Percentiles rank a stretch among this genome's conserved stretches.
Conservation (phyloP, 2,888 invertebrate genomes). For the Spilosoma lubricipeda region DNA sequence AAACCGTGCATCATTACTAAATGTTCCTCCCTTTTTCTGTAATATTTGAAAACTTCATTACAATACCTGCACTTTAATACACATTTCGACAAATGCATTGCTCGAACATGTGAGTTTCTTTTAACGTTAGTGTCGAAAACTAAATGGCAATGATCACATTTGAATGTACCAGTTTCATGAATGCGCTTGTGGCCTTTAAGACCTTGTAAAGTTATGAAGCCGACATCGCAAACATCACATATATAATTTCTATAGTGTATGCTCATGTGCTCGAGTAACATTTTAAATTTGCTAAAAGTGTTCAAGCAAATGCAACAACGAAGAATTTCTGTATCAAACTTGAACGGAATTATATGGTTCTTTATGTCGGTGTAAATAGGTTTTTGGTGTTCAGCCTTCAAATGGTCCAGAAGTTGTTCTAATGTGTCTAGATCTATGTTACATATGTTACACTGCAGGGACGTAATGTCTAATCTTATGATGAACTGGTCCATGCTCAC, state of each 20-base stretch:
- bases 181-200: conserved; percentile 25
- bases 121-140: conserved; percentile 15
- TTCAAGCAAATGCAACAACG: conserved; percentile 52
- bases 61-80: conserved; percentile 56
- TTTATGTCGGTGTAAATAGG: conserved; percentile 41
- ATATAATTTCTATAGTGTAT: conserved; percentile 58
- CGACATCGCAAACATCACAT: conserved; percentile 54
- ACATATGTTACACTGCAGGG: conserved; percentile 43
- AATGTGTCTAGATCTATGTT: conserved; percentile 25
- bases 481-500: conserved; percentile 47
- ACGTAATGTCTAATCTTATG: conserved; percentile 68
- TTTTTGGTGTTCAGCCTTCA: conserved; percentile 28
- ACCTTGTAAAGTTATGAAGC: conserved; percentile 47
- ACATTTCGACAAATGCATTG: background rate
- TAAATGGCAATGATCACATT: conserved; percentile 52
- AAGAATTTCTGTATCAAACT: conserved; percentile 53
- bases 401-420: conserved; percentile 28
- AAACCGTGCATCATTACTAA: conserved; percentile 50
- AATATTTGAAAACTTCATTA: conserved; percentile 38
- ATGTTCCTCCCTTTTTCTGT: conserved; percentile 46
- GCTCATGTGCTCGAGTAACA: conserved; percentile 60
- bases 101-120: conserved; percentile 5
- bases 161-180: conserved; percentile 42
- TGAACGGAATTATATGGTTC: conserved; percentile 65
- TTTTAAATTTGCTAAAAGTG: conserved; percentile 52